Conservation (phyloP, 2,113 vertebrate genomes). For the Gnathonemus longibarbis region DNA sequence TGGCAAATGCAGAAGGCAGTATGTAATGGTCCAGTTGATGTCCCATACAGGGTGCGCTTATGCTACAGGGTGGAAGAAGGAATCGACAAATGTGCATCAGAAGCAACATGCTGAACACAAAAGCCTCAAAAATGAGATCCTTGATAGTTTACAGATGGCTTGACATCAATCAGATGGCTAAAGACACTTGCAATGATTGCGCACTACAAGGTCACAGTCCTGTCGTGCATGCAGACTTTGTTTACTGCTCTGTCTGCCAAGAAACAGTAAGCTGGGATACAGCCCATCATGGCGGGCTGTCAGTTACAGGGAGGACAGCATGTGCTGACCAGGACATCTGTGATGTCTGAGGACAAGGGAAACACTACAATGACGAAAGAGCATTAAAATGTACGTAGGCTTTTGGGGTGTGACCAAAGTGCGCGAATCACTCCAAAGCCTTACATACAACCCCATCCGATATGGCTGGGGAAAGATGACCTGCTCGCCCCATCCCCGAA, state of each 20-base stretch:
- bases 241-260: neutral
- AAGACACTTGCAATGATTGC: neutral
- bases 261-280: neutral
- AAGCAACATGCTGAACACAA: neutral
- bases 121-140: neutral
- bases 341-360: neutral
- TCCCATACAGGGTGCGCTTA: neutral
- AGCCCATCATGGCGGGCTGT: neutral
- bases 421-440: neutral
- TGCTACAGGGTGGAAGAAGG: neutral
- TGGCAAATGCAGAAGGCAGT: neutral
- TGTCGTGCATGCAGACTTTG: neutral
- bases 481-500: neutral
- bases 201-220: neutral
- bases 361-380: neutral
- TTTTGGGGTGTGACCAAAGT: neutral
- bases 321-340: constrained; percentile 12
- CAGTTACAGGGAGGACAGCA: neutral
- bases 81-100: neutral
- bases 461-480: neutral
- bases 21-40: neutral
- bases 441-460: neutral
- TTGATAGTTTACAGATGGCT: neutral
- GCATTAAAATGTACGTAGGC: neutral
- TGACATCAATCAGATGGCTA: neutral